Base-by-base conservation (phyloP, 2,888 invertebrate genomes). In the Sclerodermus sp. region DNA sequence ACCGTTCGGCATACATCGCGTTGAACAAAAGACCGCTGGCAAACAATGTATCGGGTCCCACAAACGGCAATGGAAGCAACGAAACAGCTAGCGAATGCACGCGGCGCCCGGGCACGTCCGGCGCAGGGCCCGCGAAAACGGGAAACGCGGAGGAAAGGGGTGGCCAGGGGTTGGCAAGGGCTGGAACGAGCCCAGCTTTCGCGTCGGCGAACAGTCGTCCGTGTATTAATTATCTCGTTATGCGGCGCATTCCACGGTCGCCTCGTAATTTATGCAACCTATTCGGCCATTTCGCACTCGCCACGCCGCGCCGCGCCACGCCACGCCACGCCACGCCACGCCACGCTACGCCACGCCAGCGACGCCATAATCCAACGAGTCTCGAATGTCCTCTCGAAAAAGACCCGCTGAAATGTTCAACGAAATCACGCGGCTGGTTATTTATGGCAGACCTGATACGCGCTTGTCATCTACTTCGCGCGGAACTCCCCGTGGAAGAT, bases 161-260 rank as follows among this genome's bases (percentile, higher is more conserved):
- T 41, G 47, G 42, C 14, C 34, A 1, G 18, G 29, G 14, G 41
- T 41, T 43, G 41, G 38, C 39, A 40, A 32, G 38, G 42, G 8
- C 8, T 6, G 30, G 29, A 47, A 15, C 12, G 37, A 12, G 36
- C 10, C 37, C 16, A 54, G 55, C 48, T 51, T 51, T 54, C 53
- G 38, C 45, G 44, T 49, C 3, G 5, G 47, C 47, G 49, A 58
- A 63, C 55, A 55, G 64, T 66, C 59, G 64, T 62, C 64, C 67
- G 34, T 64, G 72, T 71, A 72, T 70, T 71, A 72, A 72, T 72
- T 72, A 72, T 71, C 71, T 72, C 67, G 70, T 71, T 70, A 67
- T 64, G 63, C 59, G 57, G 62, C 63, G 64, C 66, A 68, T 67
- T 68, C 66, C 63, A 51, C 51, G 51, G 38, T 47, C 47, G 49